Percentiles rank a stretch among this genome's conserved stretches.
phyloP scores from a whole-genome alignment of 2,113 vertebrate genomes.

The Platycercus adscitus region DNA sequence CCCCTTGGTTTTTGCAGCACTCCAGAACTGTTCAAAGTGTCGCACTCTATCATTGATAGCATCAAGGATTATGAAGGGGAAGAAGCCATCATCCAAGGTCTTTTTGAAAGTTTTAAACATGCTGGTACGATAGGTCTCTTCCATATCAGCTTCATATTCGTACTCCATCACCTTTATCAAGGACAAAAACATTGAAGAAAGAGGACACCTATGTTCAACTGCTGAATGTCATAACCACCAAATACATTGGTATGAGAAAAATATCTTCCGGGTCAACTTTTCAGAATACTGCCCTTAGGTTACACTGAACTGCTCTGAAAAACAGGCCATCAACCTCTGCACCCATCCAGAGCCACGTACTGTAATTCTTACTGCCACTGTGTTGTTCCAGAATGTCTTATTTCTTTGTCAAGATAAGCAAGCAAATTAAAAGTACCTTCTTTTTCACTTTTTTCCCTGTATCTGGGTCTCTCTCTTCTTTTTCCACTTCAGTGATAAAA shows the following conservation, averaged over 20 bases:
- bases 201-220: background rate
- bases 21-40: slow-evolving; percentile 99
- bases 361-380: background rate
- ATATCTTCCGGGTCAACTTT: background rate
- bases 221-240: background rate
- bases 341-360: background rate
- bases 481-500: slow-evolving; percentile 97
- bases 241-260: background rate
- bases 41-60: slow-evolving; percentile 94
- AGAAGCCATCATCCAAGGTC: slow-evolving; percentile 97
- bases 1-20: slow-evolving; percentile 97
- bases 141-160: slow-evolving; percentile 97
- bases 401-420: background rate
- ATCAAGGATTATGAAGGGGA: slow-evolving; percentile 98
- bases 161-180: slow-evolving; percentile 90
- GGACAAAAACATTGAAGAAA: slow-evolving; percentile 35
- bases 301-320: background rate
- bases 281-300: background rate
- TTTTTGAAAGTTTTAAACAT: slow-evolving; percentile 99
- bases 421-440: slow-evolving; percentile 80
- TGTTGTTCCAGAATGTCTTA: background rate
- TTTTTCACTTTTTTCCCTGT: slow-evolving; percentile 92
- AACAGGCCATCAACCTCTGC: background rate
- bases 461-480: slow-evolving; percentile 93
- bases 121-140: slow-evolving; percentile 94